Evolutionary conservation across 2,797 vertebrate species (phyloP).

Genomic region (Sciaenops ocellatus): DNA sequence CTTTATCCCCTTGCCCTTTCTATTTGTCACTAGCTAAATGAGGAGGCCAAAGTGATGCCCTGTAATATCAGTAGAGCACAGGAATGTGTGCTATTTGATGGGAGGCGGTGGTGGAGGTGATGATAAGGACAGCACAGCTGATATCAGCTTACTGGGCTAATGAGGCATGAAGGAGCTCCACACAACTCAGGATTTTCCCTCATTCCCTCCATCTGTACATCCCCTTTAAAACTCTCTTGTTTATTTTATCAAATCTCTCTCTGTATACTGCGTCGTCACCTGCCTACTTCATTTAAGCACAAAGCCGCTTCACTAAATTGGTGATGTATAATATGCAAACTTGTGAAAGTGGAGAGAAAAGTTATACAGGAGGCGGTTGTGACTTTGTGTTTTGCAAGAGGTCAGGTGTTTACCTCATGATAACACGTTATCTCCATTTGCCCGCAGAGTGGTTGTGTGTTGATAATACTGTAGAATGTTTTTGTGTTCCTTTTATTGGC

Average conservation of each 20-base stretch:
- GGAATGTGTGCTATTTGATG: slow-evolving; percentile 19
- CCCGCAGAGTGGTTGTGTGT: slow-evolving; percentile 35
- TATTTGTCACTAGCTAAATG: slow-evolving; percentile 23
- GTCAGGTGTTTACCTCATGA: slow-evolving; percentile 54
- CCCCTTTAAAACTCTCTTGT: slow-evolving; percentile 23
- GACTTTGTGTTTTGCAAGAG: slow-evolving; percentile 47
- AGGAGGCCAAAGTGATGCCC: slow-evolving; percentile 25
- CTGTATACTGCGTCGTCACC: slow-evolving; percentile 12
- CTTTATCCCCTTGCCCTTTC: slow-evolving; percentile 1
- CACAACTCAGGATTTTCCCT: slow-evolving; percentile 33
- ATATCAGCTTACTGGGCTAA: slow-evolving; percentile 65
- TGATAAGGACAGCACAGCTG: slow-evolving; percentile 50
- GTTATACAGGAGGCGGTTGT: slow-evolving; percentile 10
- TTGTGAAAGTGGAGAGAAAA: slow-evolving; percentile 25
- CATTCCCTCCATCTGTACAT: slow-evolving; percentile 10
- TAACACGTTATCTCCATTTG: slow-evolving; percentile 54
- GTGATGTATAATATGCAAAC: background rate
- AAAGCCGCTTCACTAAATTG: background rate
- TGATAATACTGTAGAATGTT: slow-evolving; percentile 56
- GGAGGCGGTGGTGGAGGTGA: slow-evolving; percentile 24
- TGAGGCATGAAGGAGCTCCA: slow-evolving; percentile 66
- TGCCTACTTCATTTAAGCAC: slow-evolving; percentile 3
- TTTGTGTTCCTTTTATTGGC: slow-evolving; percentile 53
- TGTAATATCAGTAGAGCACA: slow-evolving; percentile 39
- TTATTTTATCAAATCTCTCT: background rate